These are phyloP conservation scores for Labeo rohita DNA, from an alignment of 2,113 vertebrate species.

Conservation along the genomic window DNA sequence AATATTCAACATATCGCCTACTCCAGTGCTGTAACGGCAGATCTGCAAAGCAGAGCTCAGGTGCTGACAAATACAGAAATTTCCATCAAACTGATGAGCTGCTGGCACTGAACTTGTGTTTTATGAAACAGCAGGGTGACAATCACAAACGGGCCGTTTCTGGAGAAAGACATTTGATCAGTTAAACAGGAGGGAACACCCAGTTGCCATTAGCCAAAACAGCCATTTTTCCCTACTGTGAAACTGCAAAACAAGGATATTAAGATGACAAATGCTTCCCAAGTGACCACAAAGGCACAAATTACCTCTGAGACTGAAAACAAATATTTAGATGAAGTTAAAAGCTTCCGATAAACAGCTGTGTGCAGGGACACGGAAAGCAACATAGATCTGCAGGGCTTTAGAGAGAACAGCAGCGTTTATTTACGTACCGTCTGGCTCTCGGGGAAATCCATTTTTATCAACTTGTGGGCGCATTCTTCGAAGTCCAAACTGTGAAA, in stretches of 20 bases:
- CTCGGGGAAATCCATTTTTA: slow-evolving; percentile 98
- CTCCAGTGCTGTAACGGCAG: background rate
- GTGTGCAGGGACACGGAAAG: background rate
- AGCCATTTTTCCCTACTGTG: slow-evolving; percentile 36
- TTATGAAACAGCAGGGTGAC: slow-evolving; percentile 1
- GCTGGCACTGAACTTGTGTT: slow-evolving; percentile 4
- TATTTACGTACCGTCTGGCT: slow-evolving; percentile 87
- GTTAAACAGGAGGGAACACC: slow-evolving; percentile 50
- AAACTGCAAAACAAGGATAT: slow-evolving; percentile 48
- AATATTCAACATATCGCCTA: background rate
- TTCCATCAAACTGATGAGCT: slow-evolving; percentile 21
- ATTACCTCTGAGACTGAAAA: slow-evolving; percentile 44
- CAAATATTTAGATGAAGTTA: slow-evolving; percentile 46
- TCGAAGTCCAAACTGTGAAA: slow-evolving; percentile 94
- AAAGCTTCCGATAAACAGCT: slow-evolving; percentile 33
- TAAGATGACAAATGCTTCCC: slow-evolving; percentile 50
- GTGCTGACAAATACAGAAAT: background rate
- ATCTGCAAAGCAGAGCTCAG: background rate
- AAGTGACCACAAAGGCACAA: slow-evolving; percentile 36
- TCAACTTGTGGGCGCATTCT: slow-evolving; percentile 95
- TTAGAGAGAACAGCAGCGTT: background rate
- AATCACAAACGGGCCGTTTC: slow-evolving; percentile 19
- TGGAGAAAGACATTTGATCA: slow-evolving; percentile 45
- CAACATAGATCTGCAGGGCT: background rate
- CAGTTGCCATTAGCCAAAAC: slow-evolving; percentile 44